These are phyloP conservation scores for Ptychadena robeensis DNA, from an alignment of 2,797 vertebrate genomes.

Conservation along the genomic window DNA sequence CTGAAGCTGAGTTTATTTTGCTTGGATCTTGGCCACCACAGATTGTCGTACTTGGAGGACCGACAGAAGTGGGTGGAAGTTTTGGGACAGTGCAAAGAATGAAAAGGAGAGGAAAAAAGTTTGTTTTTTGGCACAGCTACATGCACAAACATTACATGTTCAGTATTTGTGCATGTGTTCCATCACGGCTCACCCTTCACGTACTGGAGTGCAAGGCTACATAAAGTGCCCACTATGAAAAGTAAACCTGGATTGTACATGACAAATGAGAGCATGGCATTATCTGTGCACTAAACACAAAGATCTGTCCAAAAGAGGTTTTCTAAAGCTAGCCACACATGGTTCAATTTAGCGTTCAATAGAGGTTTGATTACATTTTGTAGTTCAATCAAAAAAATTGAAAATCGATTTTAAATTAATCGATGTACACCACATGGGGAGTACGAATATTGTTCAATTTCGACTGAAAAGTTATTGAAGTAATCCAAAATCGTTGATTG, in stretches of 20 bases:
- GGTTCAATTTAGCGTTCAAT: too few relatives aligned
- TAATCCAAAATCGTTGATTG: too few relatives aligned
- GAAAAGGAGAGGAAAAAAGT: constrained; percentile 33
- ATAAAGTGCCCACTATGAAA: background rate
- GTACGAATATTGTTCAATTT: too few relatives aligned
- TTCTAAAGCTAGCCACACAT: too few relatives aligned
- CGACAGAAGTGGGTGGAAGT: constrained; percentile 51
- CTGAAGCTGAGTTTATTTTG: constrained; percentile 61
- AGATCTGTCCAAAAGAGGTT: background rate
- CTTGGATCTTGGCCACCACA: constrained; percentile 59
- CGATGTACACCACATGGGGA: too few relatives aligned
- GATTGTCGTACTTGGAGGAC: constrained; percentile 65
- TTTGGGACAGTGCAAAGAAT: constrained; percentile 50
- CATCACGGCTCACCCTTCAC: constrained; percentile 37
- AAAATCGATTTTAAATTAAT: too few relatives aligned
- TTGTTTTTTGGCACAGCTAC: constrained; percentile 31
- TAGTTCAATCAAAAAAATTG: too few relatives aligned
- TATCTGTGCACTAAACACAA: background rate
- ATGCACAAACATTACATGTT: constrained; percentile 21
- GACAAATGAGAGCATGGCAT: background rate
- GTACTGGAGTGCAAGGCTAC: constrained; percentile 19
- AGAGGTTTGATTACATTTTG: too few relatives aligned
- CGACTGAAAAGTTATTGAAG: too few relatives aligned
- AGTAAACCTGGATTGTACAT: background rate
- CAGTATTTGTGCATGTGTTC: constrained; percentile 10